These are phyloP conservation scores for Xiphias gladius DNA, from an alignment of 2,113 vertebrate genomes.

Conservation along the genomic window DNA sequence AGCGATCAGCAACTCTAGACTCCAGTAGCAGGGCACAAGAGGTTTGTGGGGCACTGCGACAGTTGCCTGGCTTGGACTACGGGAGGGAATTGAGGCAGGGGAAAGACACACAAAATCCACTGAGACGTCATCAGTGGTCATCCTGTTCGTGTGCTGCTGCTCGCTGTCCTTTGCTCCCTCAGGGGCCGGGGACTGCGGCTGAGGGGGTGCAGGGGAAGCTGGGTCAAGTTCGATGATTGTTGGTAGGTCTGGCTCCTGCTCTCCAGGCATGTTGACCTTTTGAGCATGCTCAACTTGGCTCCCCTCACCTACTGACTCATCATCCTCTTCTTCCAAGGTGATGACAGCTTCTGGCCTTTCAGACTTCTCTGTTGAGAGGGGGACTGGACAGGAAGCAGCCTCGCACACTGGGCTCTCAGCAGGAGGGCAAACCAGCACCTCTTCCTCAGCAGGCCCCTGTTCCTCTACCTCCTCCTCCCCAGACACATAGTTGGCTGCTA, in stretches of 20 bases:
- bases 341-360: conserved; percentile 71
- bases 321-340: conserved; percentile 75
- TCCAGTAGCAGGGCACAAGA: conserved; percentile 84
- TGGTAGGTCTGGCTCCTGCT: conserved; percentile 51
- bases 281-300: conserved; percentile 60
- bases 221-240: conserved; percentile 70
- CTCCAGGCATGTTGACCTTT: conserved; percentile 71
- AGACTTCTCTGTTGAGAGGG: conserved; percentile 66
- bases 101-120: conserved; percentile 66
- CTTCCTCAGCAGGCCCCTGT: conserved; percentile 65
- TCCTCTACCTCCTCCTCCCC: conserved; percentile 65
- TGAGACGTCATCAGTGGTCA: conserved; percentile 44
- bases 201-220: conserved; percentile 46
- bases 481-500: conserved; percentile 63
- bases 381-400: conserved; percentile 66
- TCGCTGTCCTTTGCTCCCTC: conserved; percentile 45
- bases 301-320: conserved; percentile 59
- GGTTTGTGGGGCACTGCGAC: conserved; percentile 60
- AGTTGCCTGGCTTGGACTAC: conserved; percentile 35
- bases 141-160: conserved; percentile 47
- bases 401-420: conserved; percentile 71
- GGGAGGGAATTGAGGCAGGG: conserved; percentile 42
- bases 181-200: conserved; percentile 14
- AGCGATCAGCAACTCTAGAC: conserved; percentile 92
- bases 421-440: conserved; percentile 73